Evolutionary conservation across 2,888 invertebrate genomes (phyloP).

Genomic region (Amphipoea oculea): DNA sequence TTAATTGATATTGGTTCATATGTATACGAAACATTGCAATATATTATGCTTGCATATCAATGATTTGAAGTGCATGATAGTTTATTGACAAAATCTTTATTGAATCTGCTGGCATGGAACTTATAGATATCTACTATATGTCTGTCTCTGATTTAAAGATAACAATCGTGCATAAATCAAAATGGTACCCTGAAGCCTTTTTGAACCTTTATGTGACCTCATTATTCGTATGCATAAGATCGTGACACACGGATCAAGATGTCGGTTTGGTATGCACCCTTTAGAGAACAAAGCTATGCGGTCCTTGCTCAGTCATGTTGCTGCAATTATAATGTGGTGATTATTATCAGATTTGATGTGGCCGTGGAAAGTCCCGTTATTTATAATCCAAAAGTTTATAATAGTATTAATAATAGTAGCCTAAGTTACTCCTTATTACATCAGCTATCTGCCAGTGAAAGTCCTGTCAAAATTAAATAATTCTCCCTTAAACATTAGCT

Average conservation of each 20-base stretch:
- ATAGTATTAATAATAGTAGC: no score
- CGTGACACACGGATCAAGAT: constrained; percentile 41
- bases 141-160: not conserved
- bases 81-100: not conserved
- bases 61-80: not conserved
- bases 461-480: no score
- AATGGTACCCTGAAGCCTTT: constrained; percentile 7
- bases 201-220: constrained; percentile 33
- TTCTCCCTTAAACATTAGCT: not conserved
- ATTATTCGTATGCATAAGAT: constrained; percentile 39
- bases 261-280: constrained; percentile 38
- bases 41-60: not conserved
- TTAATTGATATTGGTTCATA: no score
- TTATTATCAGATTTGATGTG: not conserved
- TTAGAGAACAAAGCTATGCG: constrained; percentile 26
- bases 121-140: not conserved
- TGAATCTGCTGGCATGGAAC: not conserved
- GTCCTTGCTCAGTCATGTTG: constrained; percentile 26
- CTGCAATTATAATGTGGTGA: not conserved
- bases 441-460: no score
- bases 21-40: no score
- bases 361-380: not conserved
- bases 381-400: not conserved
- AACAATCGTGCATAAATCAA: not conserved
- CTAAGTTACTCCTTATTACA: no score